Evolutionary conservation across 2,888 invertebrate genomes (phyloP).

Genomic region (Laothoe populi): DNA sequence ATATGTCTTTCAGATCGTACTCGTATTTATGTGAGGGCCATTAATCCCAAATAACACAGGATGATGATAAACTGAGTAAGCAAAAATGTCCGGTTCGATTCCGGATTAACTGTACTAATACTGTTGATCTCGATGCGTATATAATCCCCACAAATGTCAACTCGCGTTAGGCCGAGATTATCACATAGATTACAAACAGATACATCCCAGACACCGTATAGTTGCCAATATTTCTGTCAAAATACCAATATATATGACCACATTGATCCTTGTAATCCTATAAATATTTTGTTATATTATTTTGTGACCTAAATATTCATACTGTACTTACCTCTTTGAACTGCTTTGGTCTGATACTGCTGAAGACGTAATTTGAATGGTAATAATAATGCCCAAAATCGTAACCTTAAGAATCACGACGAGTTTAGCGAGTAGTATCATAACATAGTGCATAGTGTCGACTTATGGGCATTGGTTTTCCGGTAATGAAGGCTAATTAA

Average conservation of each 20-base stretch:
- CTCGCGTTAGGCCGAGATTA: conserved; percentile 29
- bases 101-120: background rate
- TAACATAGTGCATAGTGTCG: too few species aligned
- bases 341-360: too few species aligned
- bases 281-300: background rate
- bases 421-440: too few species aligned
- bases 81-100: background rate
- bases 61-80: background rate
- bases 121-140: conserved; percentile 9
- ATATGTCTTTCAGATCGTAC: too few species aligned
- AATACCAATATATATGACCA: background rate
- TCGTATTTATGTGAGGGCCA: background rate
- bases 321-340: too few species aligned
- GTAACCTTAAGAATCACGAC: too few species aligned
- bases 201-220: conserved; percentile 34
- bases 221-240: conserved; percentile 24
- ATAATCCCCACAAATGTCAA: conserved; percentile 12
- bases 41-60: background rate
- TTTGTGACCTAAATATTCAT: too few species aligned
- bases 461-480: too few species aligned
- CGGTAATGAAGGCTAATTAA: too few species aligned
- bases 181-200: conserved; percentile 40
- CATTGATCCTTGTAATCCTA: background rate
- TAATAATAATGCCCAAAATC: too few species aligned
- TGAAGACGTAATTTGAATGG: too few species aligned